A percentile compares a stretch with the other conserved stretches of the same genome.
phyloP scores from a whole-genome alignment of 2,113 vertebrate genomes.

The Tupaia tana region DNA sequence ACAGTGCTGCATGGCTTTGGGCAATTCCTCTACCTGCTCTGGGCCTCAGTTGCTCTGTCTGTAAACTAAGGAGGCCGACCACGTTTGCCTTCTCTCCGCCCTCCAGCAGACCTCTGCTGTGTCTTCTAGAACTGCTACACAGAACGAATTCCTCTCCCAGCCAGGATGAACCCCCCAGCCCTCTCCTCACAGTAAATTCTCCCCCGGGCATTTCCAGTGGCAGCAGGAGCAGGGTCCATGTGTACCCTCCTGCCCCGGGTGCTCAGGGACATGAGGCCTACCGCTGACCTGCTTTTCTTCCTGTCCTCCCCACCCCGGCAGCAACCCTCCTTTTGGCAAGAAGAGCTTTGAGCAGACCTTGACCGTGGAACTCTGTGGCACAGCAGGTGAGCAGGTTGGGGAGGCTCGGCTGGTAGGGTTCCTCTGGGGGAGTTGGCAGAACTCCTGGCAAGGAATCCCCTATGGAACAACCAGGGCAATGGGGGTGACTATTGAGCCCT shows the following conservation, averaged over 20 bases:
- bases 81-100: not conserved
- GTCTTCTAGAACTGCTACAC: not conserved
- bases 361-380: conserved; percentile 96
- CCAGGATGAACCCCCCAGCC: not conserved
- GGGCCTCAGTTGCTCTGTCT: not conserved
- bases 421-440: not conserved
- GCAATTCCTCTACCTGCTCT: not conserved
- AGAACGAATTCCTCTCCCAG: not conserved
- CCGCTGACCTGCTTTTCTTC: conserved; percentile 49
- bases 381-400: conserved; percentile 91
- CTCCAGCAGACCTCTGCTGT: not conserved
- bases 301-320: conserved; percentile 58
- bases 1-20: not conserved
- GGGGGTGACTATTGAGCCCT: not conserved
- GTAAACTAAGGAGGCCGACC: not conserved
- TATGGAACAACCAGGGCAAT: not conserved
- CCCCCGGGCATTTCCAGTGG: not conserved
- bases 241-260: fast-evolving
- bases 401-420: not conserved
- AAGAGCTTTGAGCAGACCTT: conserved; percentile 94
- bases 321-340: conserved; percentile 86
- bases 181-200: not conserved
- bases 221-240: not conserved
- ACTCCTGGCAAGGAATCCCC: not conserved
- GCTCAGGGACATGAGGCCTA: not conserved